A percentile compares a stretch with the other conserved stretches of the same genome.
phyloP scores from a whole-genome alignment of 2,797 vertebrate genomes.

The Allobates femoralis region DNA sequence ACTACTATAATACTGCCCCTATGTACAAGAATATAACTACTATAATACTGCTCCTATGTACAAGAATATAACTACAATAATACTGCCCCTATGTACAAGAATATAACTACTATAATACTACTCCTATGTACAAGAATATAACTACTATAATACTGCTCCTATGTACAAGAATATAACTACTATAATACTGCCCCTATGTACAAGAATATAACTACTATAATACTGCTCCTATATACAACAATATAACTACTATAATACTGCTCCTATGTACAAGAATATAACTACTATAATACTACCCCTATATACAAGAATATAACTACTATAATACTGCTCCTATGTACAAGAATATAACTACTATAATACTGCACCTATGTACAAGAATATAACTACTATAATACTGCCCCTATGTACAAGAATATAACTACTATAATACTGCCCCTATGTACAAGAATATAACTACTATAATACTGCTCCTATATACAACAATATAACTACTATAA shows the following conservation, averaged over 20 bases:
- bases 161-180: slow-evolving; percentile 16
- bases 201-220: slow-evolving; percentile 20
- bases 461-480: too few species aligned
- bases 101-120: slow-evolving; percentile 20
- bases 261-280: background rate
- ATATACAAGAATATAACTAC: slow-evolving; percentile 3
- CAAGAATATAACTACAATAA: slow-evolving; percentile 14
- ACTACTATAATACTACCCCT: background rate
- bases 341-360: slow-evolving; percentile 23
- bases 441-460: slow-evolving; percentile 2
- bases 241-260: slow-evolving; percentile 8
- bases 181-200: slow-evolving; percentile 12
- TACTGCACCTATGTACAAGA: too few species aligned
- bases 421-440: slow-evolving; percentile 2
- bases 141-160: slow-evolving; percentile 4
- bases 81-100: slow-evolving; percentile 6
- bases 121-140: slow-evolving; percentile 6
- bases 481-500: slow-evolving; percentile 9
- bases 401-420: slow-evolving; percentile 3
- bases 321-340: background rate
- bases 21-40: slow-evolving; percentile 8
- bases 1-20: too few species aligned
- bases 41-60: slow-evolving; percentile 5
- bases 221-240: background rate
- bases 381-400: slow-evolving; percentile 17